Base-by-base conservation (phyloP, 2,797 vertebrate species). In the Anguilla megastoma region DNA sequence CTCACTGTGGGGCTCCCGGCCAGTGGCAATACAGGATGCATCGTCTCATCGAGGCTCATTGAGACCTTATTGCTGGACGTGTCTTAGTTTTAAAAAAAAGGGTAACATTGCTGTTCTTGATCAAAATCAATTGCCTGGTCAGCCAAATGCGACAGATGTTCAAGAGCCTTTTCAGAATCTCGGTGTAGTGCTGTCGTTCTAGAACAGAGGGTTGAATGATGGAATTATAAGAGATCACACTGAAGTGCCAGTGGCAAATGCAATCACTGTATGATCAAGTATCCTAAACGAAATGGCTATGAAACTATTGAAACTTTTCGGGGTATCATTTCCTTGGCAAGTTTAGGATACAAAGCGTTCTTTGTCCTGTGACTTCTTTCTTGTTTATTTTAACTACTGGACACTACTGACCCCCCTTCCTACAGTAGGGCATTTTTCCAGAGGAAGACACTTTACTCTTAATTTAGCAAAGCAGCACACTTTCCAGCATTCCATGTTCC, bases 401-500 rank as follows among this genome's bases (percentile, higher is more conserved):
- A 79, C 30, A 45, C 30, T 0, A 2, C 33, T n/a, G 21, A 4
- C 41, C 79, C 36, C 41, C 45, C 27, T 82, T 6, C 63, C 79
- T 21, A 24, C 79, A 48, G 14, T 3, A 24, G 3, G 79, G 21
- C 41, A 48, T 50, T 24, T 66, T 30, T 88, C 83, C 87, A 45
- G 50, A 69, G 30, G 12, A 76, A 88, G 66, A 58, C 30, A 45
- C 6, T 85, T 74, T 74, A 50, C 27, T 58, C 87, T 21, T n/a
- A 56, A 88, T 48, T 85, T 88, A 76, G 50, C 63, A 69, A 85
- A 74, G 45, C 45, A 52, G 4, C 50, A 6, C 30, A 50, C 30
- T 0, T 18, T 87, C 79, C 30, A 24, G 48, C 87, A 88, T 74
- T 85, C 82, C 82, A 85, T n/a, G 41, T 18, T 88, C 82, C 82